These are phyloP conservation scores for Mythimna lalbum DNA, from an alignment of 2,888 invertebrate species.

Conservation along the genomic window DNA sequence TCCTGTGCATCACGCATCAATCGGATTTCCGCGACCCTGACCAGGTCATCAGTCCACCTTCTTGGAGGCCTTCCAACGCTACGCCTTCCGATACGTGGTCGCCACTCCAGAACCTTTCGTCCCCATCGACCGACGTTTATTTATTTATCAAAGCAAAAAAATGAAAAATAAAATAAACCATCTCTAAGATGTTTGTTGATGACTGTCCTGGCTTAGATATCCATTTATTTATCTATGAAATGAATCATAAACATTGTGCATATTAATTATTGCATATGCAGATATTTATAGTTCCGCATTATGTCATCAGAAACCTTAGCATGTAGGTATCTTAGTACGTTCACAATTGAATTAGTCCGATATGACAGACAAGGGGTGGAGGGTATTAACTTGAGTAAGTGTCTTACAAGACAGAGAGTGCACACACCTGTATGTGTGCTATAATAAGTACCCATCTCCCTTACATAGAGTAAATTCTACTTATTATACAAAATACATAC, in stretches of 20 bases:
- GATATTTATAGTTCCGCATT: constrained; percentile 53
- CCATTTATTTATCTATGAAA: constrained; percentile 34
- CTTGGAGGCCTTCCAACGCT: too few relatives aligned
- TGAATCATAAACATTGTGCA: constrained; percentile 48
- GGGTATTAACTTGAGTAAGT: neutral
- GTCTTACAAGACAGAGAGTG: neutral
- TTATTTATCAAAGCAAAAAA: too few relatives aligned
- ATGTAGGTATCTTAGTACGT: neutral
- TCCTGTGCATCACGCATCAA: too few relatives aligned
- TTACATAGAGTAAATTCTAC: too few relatives aligned
- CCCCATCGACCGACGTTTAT: too few relatives aligned
- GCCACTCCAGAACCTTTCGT: too few relatives aligned
- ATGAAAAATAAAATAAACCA: neutral
- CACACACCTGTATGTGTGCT: too few relatives aligned
- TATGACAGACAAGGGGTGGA: neutral
- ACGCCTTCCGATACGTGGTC: too few relatives aligned
- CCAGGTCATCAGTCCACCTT: too few relatives aligned
- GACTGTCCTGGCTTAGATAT: constrained; percentile 46
- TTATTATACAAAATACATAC: too few relatives aligned
- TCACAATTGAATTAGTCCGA: constrained; percentile 27
- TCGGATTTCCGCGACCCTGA: too few relatives aligned
- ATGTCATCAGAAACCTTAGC: constrained; percentile 39
- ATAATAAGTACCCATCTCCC: too few relatives aligned
- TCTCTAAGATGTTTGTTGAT: neutral
- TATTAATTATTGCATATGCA: constrained; percentile 47